Conservation (phyloP, 2,797 vertebrate genomes). For the Myotis findleyi region DNA sequence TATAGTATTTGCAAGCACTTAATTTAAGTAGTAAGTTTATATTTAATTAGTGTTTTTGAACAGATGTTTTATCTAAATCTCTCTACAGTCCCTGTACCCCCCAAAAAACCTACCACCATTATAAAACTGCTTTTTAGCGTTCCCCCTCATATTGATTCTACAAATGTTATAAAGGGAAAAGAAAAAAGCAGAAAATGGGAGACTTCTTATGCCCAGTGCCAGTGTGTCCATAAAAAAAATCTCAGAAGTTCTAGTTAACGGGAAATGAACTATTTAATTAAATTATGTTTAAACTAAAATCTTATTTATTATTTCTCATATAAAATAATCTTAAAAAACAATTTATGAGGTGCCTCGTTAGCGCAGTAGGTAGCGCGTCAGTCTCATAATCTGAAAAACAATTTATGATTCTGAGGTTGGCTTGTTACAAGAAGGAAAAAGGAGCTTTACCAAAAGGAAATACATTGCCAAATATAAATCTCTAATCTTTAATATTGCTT, state of each 20-base stretch:
- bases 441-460: background rate
- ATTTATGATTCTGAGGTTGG: background rate
- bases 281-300: conserved; percentile 37
- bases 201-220: background rate
- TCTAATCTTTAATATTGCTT: background rate
- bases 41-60: conserved; percentile 6
- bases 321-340: conserved; percentile 17
- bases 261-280: conserved; percentile 18
- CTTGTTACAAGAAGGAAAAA: background rate
- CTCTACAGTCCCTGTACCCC: background rate
- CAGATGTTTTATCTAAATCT: conserved; percentile 22
- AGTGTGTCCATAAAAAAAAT: background rate
- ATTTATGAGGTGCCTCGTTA: background rate
- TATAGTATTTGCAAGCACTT: background rate
- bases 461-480: background rate
- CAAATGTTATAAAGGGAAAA: background rate
- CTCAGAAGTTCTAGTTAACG: background rate
- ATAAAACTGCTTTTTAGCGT: background rate
- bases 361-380: too few species aligned
- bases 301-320: background rate
- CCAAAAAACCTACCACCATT: background rate
- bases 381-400: background rate
- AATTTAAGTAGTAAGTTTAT: background rate
- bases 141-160: background rate
- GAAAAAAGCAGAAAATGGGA: background rate